Evolutionary conservation across 2,797 vertebrate genomes (phyloP).

Genomic region (Paramormyrops hopkinsi): DNA sequence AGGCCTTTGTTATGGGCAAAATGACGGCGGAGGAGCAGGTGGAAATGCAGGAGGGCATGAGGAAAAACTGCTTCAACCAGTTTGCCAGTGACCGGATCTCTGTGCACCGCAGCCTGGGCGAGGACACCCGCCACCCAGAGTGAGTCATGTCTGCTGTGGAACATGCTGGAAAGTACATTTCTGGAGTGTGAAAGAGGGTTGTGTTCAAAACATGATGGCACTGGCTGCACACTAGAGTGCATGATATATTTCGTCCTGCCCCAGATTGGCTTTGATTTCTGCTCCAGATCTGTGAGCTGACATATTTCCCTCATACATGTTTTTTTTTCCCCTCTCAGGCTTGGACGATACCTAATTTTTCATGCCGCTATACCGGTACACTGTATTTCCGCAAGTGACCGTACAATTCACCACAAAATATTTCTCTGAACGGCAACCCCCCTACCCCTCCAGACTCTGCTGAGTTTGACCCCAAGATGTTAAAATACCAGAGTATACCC

Average conservation of each 20-base stretch:
- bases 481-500: neutral
- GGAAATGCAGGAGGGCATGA: conserved; percentile 60
- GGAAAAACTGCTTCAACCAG: conserved; percentile 74
- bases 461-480: neutral
- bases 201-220: neutral
- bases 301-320: neutral
- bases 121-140: conserved; percentile 69
- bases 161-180: neutral
- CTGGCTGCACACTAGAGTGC: neutral
- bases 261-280: neutral
- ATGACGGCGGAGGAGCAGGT: conserved; percentile 53
- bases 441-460: neutral
- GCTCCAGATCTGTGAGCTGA: neutral
- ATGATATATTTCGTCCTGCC: neutral
- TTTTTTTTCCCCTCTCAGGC: neutral
- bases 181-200: neutral
- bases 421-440: neutral
- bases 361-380: neutral
- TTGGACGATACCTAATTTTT: neutral
- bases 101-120: conserved; percentile 68
- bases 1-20: conserved; percentile 53
- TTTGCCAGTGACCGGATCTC: conserved; percentile 77
- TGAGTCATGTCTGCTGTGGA: conserved; percentile 51
- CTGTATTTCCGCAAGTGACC: neutral
- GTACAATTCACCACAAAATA: neutral